These are phyloP conservation scores for Esox masquinongy DNA, from an alignment of 2,797 vertebrate genomes.

Conservation along the genomic window DNA sequence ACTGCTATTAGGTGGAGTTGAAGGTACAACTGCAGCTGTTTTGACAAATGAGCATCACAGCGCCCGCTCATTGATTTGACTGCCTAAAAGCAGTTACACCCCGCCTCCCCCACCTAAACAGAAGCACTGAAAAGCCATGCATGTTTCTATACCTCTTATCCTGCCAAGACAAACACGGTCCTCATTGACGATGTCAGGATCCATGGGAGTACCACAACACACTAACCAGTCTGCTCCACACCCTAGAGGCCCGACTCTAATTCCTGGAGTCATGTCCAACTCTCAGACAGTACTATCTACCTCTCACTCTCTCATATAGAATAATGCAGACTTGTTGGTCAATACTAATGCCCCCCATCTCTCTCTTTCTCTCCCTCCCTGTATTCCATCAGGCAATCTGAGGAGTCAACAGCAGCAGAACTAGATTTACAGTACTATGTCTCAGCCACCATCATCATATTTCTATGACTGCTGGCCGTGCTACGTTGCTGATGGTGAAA, in stretches of 20 bases:
- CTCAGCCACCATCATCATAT: background rate
- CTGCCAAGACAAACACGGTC: background rate
- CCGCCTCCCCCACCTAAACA: background rate
- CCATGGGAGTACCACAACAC: slow-evolving; percentile 55
- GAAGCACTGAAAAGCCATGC: background rate
- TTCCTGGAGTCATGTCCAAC: slow-evolving; percentile 35
- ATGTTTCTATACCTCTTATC: slow-evolving; percentile 38
- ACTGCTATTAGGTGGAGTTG: no score
- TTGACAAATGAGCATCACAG: no score
- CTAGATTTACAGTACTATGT: background rate
- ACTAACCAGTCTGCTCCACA: slow-evolving; percentile 35
- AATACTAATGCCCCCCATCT: background rate
- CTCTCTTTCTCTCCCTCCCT: background rate
- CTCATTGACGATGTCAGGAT: slow-evolving; percentile 24
- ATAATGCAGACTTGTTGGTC: background rate
- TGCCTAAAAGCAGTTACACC: no score
- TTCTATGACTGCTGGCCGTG: slow-evolving; percentile 10
- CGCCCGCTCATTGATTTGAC: no score
- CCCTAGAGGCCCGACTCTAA: slow-evolving; percentile 29
- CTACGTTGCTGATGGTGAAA: slow-evolving; percentile 50
- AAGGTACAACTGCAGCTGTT: no score
- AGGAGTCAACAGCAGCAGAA: slow-evolving; percentile 6
- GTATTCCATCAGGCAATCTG: background rate
- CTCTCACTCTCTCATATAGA: background rate
- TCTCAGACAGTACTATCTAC: background rate